Conservation (phyloP, 2,113 vertebrate species). For the Zapornia atra region DNA sequence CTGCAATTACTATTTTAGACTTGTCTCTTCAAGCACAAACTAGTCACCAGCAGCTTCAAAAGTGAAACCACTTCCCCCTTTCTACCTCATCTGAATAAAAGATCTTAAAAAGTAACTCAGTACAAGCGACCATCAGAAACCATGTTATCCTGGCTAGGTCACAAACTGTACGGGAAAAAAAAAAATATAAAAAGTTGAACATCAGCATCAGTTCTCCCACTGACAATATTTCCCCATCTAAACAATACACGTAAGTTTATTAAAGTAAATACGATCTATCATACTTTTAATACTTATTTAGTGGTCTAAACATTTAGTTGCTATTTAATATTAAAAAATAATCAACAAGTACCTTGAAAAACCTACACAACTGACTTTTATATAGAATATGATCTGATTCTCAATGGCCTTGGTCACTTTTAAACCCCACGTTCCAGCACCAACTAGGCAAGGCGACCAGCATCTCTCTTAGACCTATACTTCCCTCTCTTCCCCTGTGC, state of each 20-base stretch:
- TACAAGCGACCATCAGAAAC: background rate
- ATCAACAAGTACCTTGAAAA: background rate
- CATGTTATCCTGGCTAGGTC: background rate
- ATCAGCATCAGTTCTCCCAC: background rate
- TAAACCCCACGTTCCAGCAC: background rate
- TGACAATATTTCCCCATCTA: background rate
- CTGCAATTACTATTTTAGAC: background rate
- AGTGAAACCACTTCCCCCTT: background rate
- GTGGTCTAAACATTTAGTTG: background rate
- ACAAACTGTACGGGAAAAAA: background rate
- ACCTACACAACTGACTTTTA: background rate
- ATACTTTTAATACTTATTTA: background rate
- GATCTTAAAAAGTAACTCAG: background rate
- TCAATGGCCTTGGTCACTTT: accelerated
- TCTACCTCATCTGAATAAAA: background rate
- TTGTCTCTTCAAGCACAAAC: background rate
- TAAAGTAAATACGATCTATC: background rate
- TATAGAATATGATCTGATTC: background rate
- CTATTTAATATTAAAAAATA: background rate
- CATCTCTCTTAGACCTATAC: accelerated
- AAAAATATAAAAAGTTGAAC: background rate
- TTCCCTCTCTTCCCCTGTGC: background rate
- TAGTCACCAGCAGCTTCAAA: background rate
- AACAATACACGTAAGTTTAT: background rate
- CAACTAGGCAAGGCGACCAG: background rate